Evolutionary conservation across 2,888 invertebrate genomes (phyloP).

Genomic region (Sympetrum striolatum): DNA sequence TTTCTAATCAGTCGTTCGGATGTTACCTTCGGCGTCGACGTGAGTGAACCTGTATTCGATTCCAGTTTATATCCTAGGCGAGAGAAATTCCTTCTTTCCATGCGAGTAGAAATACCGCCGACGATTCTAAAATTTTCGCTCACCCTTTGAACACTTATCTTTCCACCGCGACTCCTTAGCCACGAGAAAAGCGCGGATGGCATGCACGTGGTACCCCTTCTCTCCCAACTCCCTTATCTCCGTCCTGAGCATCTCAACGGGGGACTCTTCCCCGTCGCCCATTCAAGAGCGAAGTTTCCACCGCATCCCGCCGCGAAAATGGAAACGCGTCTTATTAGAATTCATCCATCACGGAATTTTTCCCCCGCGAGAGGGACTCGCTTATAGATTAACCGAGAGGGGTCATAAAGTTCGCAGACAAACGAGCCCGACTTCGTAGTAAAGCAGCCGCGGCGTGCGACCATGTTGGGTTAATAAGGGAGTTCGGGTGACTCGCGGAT

Average conservation of each 20-base stretch:
- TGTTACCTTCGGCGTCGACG: no score
- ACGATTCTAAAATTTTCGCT: no score
- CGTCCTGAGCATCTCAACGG: no score
- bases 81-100: no score
- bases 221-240: neutral
- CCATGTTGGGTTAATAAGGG: neutral
- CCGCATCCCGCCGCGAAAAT: neutral
- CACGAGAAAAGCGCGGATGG: no score
- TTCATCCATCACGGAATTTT: neutral
- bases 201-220: neutral
- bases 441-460: neutral
- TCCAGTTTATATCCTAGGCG: no score
- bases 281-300: neutral
- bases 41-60: no score
- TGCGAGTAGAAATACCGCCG: no score
- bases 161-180: no score
- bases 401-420: neutral
- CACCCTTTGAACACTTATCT: no score
- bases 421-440: neutral
- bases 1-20: no score
- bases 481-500: neutral
- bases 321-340: neutral
- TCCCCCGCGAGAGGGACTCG: neutral
- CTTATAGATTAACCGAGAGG: neutral
- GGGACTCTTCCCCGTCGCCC: neutral